A percentile compares a stretch with the other conserved stretches of the same genome.
phyloP scores from a whole-genome alignment of 2,113 vertebrate species.

The Monopterus albus region DNA sequence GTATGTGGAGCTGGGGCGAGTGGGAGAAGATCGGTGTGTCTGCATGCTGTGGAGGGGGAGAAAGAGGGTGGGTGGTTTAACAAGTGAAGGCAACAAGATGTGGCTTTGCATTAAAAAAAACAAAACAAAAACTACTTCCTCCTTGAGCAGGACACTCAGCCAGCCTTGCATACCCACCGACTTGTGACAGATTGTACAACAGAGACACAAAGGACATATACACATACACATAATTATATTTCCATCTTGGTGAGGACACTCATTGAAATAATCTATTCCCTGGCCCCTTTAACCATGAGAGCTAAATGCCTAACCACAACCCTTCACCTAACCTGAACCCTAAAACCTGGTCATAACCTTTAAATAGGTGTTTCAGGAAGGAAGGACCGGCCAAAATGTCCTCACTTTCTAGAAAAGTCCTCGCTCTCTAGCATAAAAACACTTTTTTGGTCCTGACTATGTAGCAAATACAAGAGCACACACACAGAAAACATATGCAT shows the following conservation, averaged over 20 bases:
- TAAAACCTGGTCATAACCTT: too few species aligned
- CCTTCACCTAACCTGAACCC: too few species aligned
- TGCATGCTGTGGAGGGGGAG: slow-evolving; percentile 40
- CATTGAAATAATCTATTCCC: too few species aligned
- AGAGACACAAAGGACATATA: not conserved
- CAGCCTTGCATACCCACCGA: not conserved
- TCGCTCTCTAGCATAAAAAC: too few species aligned
- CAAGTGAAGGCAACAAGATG: slow-evolving; percentile 67
- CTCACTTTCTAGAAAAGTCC: too few species aligned
- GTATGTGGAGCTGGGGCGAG: slow-evolving; percentile 42
- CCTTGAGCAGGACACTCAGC: slow-evolving; percentile 1
- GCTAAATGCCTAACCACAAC: too few species aligned
- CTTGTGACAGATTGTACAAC: slow-evolving; percentile 7
- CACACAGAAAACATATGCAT: not conserved
- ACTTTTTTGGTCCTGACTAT: too few species aligned
- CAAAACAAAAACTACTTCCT: slow-evolving; percentile 65
- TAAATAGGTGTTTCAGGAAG: too few species aligned
- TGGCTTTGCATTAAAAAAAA: slow-evolving; percentile 68
- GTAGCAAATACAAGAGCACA: too few species aligned
- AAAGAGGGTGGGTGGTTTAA: slow-evolving; percentile 23
- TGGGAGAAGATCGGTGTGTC: slow-evolving; percentile 33
- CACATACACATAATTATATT: not conserved
- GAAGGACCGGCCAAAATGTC: too few species aligned
- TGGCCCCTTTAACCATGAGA: too few species aligned
- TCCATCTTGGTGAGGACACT: too few species aligned